phyloP scores from a whole-genome alignment of 2,797 vertebrate genomes.

The Aratinga solstitialis region DNA sequence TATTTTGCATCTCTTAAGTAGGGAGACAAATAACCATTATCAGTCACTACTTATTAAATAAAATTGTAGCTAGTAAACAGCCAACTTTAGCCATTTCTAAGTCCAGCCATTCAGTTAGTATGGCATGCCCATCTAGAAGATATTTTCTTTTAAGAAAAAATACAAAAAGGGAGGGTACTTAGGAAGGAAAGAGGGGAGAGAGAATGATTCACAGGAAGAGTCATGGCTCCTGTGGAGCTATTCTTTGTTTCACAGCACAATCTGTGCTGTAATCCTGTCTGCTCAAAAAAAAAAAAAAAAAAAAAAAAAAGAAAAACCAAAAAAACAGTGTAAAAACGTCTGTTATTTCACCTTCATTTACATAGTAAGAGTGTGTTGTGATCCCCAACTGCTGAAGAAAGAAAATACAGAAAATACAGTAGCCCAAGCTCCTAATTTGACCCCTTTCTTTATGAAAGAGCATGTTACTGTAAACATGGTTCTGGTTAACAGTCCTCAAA shows the following conservation, averaged over 20 bases:
- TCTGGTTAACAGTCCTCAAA: background rate
- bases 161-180: background rate
- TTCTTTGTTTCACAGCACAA: constrained; percentile 48
- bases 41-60: constrained; percentile 41
- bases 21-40: constrained; percentile 44
- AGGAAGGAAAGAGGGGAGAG: background rate
- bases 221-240: constrained; percentile 20
- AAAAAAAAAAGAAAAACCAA: too few species aligned
- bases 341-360: constrained; percentile 39
- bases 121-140: background rate
- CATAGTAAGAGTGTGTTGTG: background rate
- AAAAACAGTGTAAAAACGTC: background rate
- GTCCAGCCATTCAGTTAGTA: background rate
- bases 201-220: constrained; percentile 34
- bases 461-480: constrained; percentile 26
- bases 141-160: background rate
- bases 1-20: background rate
- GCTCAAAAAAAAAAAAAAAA: background rate
- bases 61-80: constrained; percentile 43
- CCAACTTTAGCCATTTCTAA: constrained; percentile 13
- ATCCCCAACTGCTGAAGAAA: background rate
- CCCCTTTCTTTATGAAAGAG: constrained; percentile 23
- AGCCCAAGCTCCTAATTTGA: background rate
- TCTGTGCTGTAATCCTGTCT: constrained; percentile 19
- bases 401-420: constrained; percentile 48